Evolutionary conservation across 2,888 invertebrate species (phyloP), one percentile per base, ranked within the genome.

Genomic region (Pristionchus arcanus): DNA sequence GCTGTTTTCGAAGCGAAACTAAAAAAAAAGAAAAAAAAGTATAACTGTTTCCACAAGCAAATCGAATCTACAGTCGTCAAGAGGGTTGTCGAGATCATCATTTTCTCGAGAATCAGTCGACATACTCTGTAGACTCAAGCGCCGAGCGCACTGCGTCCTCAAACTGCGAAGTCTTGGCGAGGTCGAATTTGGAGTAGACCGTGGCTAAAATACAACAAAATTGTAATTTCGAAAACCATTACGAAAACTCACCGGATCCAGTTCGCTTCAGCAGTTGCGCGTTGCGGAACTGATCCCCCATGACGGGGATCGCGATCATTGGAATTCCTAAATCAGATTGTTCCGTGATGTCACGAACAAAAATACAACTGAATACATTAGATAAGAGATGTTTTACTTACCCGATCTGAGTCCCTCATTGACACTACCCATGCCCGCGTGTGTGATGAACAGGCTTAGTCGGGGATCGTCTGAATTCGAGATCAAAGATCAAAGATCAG

Each of bases 401-500:
- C 87, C 87, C 15, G 66, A 19, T 28, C 55, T 31, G 19, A 87
- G 13, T 4, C 49, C 74, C 59, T 88, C 88, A 25, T 88, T 74
- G 34, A 74, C 74, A 34, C 74, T 74, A 34, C 88, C 88, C 88
- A 88, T 88, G 16, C 88, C 88, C 5, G 88, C 88, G 74, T 88
- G 88, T 0, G 88, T 88, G 55, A 88, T 74, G 88, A 88, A 88
- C 34, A 88, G 88, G 28, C 55, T 55, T 1, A 88, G 55, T 31
- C 88, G 74, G 21, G 88, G 34, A 42, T 88, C 88, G 34, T 53
- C 88, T 88, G 28, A 66, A 74, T 25, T 0, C 11, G 59, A 21
- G 7, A 21, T 55, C 59, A 37, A 31, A 59, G 25, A 63, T 63
- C 9, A 59, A 59, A 59, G 59, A 59, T 59, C 59, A 59, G n/a